A percentile compares a stretch with the other conserved stretches of the same genome.
Evolutionary conservation across 2,797 vertebrate species (phyloP).

Genomic region (Arremon aurantiirostris): DNA sequence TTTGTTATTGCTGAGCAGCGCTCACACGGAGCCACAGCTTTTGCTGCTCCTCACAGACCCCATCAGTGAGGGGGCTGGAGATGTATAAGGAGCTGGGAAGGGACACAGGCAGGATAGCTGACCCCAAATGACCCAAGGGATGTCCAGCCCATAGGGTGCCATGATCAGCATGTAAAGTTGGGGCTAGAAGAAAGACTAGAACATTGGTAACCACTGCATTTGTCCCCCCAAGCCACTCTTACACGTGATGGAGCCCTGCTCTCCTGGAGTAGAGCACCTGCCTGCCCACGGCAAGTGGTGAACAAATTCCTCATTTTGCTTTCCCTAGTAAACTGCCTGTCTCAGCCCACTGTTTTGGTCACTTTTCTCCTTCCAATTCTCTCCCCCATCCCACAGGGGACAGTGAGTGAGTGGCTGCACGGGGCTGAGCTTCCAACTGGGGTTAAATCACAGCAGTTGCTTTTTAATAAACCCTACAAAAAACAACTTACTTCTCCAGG

Average conservation of each 20-base stretch:
- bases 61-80: rapidly evolving
- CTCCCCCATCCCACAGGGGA: neutral
- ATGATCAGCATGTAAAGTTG: neutral
- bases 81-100: neutral
- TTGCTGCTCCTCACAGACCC: neutral
- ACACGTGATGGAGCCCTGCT: neutral
- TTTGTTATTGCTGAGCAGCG: neutral
- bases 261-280: neutral
- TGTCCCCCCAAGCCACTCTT: neutral
- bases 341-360: neutral
- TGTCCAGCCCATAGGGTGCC: neutral
- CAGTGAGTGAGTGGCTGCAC: neutral
- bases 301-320: neutral
- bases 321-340: neutral
- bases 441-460: neutral
- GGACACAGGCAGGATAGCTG: neutral
- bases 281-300: neutral
- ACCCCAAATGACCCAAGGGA: neutral
- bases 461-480: neutral
- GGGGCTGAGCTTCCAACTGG: neutral
- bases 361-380: rapidly evolving
- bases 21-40: neutral
- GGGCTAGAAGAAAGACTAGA: neutral
- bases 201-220: rapidly evolving
- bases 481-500: neutral